These are phyloP conservation scores for Zaprionus vittiger DNA, from an alignment of 1,140 invertebrate species.

Conservation along the genomic window DNA sequence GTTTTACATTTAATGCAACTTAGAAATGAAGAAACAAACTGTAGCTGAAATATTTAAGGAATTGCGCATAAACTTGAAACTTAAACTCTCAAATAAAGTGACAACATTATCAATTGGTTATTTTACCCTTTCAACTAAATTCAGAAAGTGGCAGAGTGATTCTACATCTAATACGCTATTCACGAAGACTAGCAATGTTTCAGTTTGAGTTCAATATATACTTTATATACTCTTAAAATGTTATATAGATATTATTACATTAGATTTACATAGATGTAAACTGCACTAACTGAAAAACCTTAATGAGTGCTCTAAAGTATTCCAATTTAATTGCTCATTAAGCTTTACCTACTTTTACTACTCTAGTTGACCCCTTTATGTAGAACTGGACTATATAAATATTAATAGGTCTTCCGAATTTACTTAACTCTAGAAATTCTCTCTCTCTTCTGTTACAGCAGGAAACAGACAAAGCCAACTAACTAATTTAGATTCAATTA, in stretches of 20 bases:
- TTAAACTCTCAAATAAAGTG: background rate
- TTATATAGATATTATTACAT: background rate
- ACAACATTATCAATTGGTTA: background rate
- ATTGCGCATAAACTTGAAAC: background rate
- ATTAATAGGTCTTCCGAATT: background rate
- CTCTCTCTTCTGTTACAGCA: background rate
- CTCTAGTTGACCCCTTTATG: background rate
- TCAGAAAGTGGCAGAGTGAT: too few species aligned
- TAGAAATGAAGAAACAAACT: background rate
- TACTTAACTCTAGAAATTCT: background rate
- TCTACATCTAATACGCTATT: too few species aligned
- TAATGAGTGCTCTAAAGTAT: background rate
- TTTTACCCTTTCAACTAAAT: background rate
- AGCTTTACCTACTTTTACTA: background rate
- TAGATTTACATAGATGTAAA: too few species aligned
- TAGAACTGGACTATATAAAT: background rate
- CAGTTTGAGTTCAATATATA: background rate
- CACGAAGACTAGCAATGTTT: too few species aligned
- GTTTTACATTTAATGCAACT: background rate
- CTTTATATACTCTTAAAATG: background rate
- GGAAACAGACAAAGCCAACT: conserved; percentile 11
- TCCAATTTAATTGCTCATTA: background rate
- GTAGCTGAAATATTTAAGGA: background rate
- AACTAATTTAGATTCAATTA: conserved; percentile 57
- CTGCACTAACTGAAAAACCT: too few species aligned